phyloP scores from a whole-genome alignment of 2,888 invertebrate species.

The Erebia epiphron region DNA sequence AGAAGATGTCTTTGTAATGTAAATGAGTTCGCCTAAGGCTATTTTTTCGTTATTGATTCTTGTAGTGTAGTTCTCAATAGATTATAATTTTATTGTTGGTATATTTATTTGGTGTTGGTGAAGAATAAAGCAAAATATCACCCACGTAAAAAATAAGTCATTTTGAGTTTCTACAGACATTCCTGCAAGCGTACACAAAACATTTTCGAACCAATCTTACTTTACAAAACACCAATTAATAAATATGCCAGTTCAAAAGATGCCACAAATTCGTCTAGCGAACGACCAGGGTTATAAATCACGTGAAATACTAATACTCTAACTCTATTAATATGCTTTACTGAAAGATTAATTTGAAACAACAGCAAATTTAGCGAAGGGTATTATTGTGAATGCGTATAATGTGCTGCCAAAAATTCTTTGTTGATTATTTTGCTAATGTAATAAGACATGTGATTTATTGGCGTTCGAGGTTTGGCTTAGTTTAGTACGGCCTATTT shows the following conservation, averaged over 20 bases:
- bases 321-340: constrained; percentile 14
- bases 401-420: constrained; percentile 9
- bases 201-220: background rate
- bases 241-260: constrained; percentile 35
- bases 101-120: too few relatives aligned
- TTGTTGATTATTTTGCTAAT: constrained; percentile 15
- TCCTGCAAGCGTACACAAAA: background rate
- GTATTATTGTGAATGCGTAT: background rate
- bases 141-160: background rate
- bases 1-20: too few relatives aligned
- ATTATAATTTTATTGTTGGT: too few relatives aligned
- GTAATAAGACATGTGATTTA: background rate
- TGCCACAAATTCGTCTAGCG: constrained; percentile 15
- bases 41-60: too few relatives aligned
- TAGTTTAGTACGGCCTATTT: constrained; percentile 1
- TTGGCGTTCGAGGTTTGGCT: background rate
- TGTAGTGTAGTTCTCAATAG: too few relatives aligned
- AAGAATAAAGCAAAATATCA: too few relatives aligned
- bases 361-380: constrained; percentile 1
- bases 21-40: too few relatives aligned
- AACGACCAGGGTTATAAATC: constrained; percentile 15
- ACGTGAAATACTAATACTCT: constrained; percentile 9
- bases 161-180: background rate
- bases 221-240: constrained; percentile 29
- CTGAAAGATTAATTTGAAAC: constrained; percentile 25